A percentile compares a stretch with the other conserved stretches of the same genome.
phyloP scores from a whole-genome alignment of 92 coral and sea anemone species.

The Bergia puertoricense region DNA sequence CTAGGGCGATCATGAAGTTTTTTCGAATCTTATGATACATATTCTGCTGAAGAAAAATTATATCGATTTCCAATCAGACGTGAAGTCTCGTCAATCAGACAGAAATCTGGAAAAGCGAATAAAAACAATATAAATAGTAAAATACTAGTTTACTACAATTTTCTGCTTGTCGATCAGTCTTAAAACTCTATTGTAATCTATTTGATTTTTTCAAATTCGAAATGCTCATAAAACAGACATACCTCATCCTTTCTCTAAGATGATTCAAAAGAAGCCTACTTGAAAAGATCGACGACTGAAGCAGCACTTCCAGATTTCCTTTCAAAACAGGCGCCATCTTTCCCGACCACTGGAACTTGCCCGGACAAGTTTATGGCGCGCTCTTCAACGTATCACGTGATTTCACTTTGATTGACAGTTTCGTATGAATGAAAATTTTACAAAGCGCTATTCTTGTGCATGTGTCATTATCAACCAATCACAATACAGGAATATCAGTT shows the following conservation, averaged over 20 bases:
- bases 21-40: too few species aligned
- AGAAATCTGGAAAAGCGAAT: too few species aligned
- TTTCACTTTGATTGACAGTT: constrained; percentile 71
- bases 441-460: constrained; percentile 41
- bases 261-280: not conserved
- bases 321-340: constrained; percentile 46
- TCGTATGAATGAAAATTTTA: constrained; percentile 82
- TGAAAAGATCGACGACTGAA: not conserved
- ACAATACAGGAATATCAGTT: constrained; percentile 63
- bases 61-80: too few species aligned
- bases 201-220: too few species aligned
- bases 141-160: not conserved
- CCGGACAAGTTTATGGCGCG: constrained; percentile 79
- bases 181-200: too few species aligned
- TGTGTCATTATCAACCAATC: constrained; percentile 78
- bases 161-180: not conserved
- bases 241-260: not conserved
- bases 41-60: too few species aligned
- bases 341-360: constrained; percentile 52
- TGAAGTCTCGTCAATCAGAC: too few species aligned
- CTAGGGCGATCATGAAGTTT: too few species aligned
- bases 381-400: constrained; percentile 76
- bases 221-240: not conserved
- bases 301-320: not conserved
- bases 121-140: too few species aligned